A percentile compares a stretch with the other conserved stretches of the same genome.
Evolutionary conservation across 2,113 vertebrate species (phyloP).

Genomic region (Toxotes jaculatrix): DNA sequence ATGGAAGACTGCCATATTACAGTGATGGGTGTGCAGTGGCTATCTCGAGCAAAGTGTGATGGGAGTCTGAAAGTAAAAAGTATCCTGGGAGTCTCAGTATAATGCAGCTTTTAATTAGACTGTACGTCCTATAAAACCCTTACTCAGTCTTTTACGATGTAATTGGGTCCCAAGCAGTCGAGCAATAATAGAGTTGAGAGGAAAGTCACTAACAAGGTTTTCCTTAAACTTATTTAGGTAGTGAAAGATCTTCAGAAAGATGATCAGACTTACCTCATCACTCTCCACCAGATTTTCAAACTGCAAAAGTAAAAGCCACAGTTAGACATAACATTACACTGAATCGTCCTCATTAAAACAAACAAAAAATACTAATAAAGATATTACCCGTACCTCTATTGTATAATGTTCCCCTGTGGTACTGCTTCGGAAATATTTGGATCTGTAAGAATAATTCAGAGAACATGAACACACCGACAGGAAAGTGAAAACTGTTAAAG

Average conservation of each 20-base stretch:
- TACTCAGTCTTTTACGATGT: not conserved
- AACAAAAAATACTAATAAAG: not conserved
- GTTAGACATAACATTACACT: not conserved
- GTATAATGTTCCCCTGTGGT: conserved; percentile 85
- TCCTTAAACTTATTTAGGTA: not conserved
- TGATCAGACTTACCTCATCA: conserved; percentile 81
- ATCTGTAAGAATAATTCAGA: conserved; percentile 68
- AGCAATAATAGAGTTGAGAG: not conserved
- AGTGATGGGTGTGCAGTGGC: not conserved
- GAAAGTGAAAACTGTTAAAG: not conserved
- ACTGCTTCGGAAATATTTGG: conserved; percentile 84
- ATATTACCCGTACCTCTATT: conserved; percentile 71
- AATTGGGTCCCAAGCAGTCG: not conserved
- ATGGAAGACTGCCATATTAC: conserved; percentile 6
- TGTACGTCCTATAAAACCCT: not conserved
- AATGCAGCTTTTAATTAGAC: conserved; percentile 42
- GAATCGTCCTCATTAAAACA: not conserved
- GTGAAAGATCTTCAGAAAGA: not conserved
- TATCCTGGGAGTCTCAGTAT: not conserved
- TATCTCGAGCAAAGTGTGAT: conserved; percentile 4
- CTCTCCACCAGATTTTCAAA: conserved; percentile 88
- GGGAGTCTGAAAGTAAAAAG: conserved; percentile 10
- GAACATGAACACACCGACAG: not conserved
- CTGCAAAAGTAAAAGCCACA: conserved; percentile 65
- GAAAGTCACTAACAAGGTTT: not conserved